These are phyloP conservation scores for Drosophila stalkeri DNA, from an alignment of 2,888 invertebrate species.

Conservation along the genomic window DNA sequence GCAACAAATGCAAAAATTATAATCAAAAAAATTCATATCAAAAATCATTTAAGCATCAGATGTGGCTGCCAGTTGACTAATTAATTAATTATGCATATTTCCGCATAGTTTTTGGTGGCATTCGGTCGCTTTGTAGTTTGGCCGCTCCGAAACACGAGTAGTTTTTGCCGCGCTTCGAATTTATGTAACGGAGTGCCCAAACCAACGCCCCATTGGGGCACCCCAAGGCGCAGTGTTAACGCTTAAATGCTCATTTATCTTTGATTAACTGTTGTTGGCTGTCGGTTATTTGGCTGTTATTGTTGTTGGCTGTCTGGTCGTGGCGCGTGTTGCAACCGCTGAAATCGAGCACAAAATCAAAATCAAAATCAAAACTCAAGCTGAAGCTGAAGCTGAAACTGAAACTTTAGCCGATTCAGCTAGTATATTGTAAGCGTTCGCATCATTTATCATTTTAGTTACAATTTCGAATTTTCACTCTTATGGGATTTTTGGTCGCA, in stretches of 20 bases:
- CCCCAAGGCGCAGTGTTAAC: slow-evolving; percentile 53
- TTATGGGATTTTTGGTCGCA: slow-evolving; percentile 17
- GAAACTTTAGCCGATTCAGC: slow-evolving; percentile 50
- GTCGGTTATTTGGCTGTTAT: slow-evolving; percentile 6
- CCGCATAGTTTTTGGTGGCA: slow-evolving; percentile 61
- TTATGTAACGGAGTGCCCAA: slow-evolving; percentile 60
- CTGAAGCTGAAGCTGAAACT: slow-evolving; percentile 42
- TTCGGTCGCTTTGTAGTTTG: slow-evolving; percentile 61
- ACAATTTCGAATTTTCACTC: slow-evolving; percentile 60
- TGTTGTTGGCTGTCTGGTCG: slow-evolving; percentile 19
- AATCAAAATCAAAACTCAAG: slow-evolving; percentile 39
- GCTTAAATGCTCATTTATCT: slow-evolving; percentile 75
- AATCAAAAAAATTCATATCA: slow-evolving; percentile 25
- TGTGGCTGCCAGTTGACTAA: slow-evolving; percentile 52
- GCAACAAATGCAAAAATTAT: slow-evolving; percentile 46
- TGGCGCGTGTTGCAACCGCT: slow-evolving; percentile 61
- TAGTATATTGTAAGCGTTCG: slow-evolving; percentile 53
- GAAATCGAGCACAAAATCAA: slow-evolving; percentile 42
- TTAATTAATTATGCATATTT: slow-evolving; percentile 78
- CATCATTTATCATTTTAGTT: slow-evolving; percentile 72
- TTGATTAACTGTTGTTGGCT: slow-evolving; percentile 62
- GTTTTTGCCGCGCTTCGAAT: slow-evolving; percentile 45
- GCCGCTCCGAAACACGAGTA: slow-evolving; percentile 62
- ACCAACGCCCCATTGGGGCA: slow-evolving; percentile 68
- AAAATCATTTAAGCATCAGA: slow-evolving; percentile 23